phyloP scores from a whole-genome alignment of 2,888 invertebrate species.

The Lasius platythorax region DNA sequence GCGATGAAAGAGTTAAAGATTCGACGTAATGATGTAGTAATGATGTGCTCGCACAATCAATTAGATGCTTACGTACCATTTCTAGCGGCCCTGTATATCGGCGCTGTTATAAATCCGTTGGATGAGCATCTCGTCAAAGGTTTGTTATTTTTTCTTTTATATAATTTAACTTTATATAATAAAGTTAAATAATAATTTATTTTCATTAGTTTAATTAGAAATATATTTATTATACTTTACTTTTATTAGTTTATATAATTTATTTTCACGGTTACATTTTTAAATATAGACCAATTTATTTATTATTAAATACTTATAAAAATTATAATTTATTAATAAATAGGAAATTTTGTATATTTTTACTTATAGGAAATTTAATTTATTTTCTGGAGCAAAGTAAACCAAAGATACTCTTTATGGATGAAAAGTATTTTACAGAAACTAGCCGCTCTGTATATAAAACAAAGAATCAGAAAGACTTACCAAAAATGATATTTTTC shows the following conservation, averaged over 20 bases:
- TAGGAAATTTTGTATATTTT: no score
- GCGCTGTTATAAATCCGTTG: neutral
- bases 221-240: no score
- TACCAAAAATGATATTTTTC: neutral
- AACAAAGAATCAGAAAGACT: accelerated
- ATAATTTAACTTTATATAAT: no score
- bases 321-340: neutral
- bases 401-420: conserved; percentile 2
- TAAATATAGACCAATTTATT: neutral
- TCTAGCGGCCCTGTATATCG: neutral
- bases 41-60: neutral
- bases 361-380: neutral
- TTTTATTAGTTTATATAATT: neutral
- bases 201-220: no score
- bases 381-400: neutral
- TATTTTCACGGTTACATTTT: neutral
- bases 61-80: neutral
- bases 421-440: neutral
- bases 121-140: neutral
- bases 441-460: accelerated
- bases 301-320: neutral
- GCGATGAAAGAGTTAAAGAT: neutral
- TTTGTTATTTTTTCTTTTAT: neutral
- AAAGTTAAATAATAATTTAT: no score
- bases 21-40: neutral